Base-by-base conservation (phyloP, 2,888 invertebrate species). In the Campopleginae sp. region DNA sequence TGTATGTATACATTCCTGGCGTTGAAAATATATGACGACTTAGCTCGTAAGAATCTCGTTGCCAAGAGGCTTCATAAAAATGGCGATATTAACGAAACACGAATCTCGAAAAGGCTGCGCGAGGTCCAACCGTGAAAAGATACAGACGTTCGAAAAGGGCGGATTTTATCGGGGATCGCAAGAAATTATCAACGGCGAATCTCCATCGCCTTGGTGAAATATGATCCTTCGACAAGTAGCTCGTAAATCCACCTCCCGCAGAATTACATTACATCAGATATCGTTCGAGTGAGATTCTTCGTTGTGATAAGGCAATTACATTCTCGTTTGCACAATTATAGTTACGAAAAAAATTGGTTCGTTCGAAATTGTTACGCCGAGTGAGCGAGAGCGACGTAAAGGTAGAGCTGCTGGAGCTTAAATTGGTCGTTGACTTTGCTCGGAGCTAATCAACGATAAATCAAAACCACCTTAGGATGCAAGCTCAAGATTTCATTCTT, bases 51-150 rank as follows among this genome's bases (percentile, higher is more conserved):
- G 46, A 27, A 65, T 70, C 70, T 75, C 75, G 54, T 80, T 79
- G 80, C 66, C 63, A 68, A 74, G 77, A 61, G 82, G 23, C 42
- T 33, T 75, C 71, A 76, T 79, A 80, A 82, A 84, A 87, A 86
- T 82, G 77, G 79, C 84, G 84, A 82, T 87, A 87, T 87, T 84
- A 87, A 84, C 77, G 86, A 63, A 87, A 87, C 87, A 87, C 75
- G 87, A 77, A 74, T 76, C 77, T 75, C 54, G 54, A 54, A 79
- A 76, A 75, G 31, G 19, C 33, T 38, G 38, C 4, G 44, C 51
- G 66, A 44, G 54, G 48, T n/a, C 12, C 54, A 14, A 80, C 44
- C 58, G 38, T 38, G 38, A 46, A 78, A 44, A 71, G 72, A 86
- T 86, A 86, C 86, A 87, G 84, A 87, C 87, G 66, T 86, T 82